A percentile compares a stretch with the other conserved stretches of the same genome.
Conservation (phyloP, 2,888 invertebrate species). For the Escarpia spicata region DNA sequence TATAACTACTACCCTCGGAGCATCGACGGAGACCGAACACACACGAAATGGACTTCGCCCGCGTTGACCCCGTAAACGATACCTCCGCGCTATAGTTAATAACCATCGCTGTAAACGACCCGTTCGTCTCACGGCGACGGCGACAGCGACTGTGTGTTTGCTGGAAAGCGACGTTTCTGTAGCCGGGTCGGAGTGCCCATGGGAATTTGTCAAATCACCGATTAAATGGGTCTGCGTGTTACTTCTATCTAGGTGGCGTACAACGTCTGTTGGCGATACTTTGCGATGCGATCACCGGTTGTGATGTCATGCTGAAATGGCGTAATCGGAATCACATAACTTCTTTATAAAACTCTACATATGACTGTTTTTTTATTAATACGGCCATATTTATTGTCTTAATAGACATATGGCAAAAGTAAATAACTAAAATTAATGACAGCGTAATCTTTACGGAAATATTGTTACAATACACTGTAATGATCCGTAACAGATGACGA, state of each 20-base stretch:
- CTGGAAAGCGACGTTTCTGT: neutral
- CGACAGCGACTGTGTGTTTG: neutral
- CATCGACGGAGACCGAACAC: neutral
- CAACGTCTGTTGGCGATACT: neutral
- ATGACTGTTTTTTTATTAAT: no score
- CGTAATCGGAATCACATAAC: no score
- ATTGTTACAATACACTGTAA: neutral
- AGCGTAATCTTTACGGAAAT: no score
- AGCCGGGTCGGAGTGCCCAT: neutral
- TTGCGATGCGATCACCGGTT: neutral
- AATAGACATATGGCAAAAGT: no score
- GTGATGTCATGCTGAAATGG: neutral
- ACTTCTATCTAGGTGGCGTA: neutral
- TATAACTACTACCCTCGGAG: neutral
- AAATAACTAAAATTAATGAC: no score
- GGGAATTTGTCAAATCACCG: neutral
- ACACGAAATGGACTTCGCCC: slow-evolving; percentile 9
- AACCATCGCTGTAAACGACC: neutral
- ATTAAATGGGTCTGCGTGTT: neutral
- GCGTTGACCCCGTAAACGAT: slow-evolving; percentile 2
- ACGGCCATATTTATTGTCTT: no score
- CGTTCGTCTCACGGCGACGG: neutral
- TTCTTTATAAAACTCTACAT: no score
- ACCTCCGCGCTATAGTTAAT: neutral
- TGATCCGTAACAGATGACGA: neutral